Conservation (phyloP, 2,113 vertebrate genomes). For the Mesocricetus auratus region DNA sequence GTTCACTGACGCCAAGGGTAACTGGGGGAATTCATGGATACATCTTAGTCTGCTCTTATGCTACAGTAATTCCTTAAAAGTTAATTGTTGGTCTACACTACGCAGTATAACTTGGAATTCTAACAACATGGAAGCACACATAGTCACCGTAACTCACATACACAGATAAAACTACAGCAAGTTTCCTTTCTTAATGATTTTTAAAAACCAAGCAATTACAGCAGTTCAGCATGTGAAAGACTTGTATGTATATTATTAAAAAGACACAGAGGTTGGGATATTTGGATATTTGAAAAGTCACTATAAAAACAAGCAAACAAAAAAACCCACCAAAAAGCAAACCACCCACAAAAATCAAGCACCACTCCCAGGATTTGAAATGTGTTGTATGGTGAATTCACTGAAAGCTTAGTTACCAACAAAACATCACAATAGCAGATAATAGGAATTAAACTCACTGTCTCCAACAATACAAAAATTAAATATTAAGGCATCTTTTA, state of each 20-base stretch:
- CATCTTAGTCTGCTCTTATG: neutral
- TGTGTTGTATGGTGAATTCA: constrained; percentile 5
- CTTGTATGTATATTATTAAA: constrained; percentile 5
- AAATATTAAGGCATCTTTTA: constrained; percentile 87
- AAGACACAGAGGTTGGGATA: neutral
- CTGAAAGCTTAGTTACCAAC: constrained; percentile 24
- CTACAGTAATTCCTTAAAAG: neutral
- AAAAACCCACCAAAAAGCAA: neutral
- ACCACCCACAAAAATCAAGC: neutral
- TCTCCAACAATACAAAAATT: constrained; percentile 79
- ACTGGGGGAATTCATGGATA: neutral
- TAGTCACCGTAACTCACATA: neutral
- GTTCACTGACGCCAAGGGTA: neutral
- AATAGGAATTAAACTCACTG: constrained; percentile 83
- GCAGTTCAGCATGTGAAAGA: constrained; percentile 44
- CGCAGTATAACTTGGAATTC: neutral
- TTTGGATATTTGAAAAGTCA: constrained; percentile 13
- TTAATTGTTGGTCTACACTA: neutral
- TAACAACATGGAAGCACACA: neutral
- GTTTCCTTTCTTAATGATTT: neutral
- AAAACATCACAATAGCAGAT: constrained; percentile 65
- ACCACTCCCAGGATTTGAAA: neutral
- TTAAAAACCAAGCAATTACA: neutral
- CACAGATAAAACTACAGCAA: neutral
- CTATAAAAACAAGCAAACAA: neutral